phyloP scores from a whole-genome alignment of 2,888 invertebrate species.

The Lasioglossum leucozonium region DNA sequence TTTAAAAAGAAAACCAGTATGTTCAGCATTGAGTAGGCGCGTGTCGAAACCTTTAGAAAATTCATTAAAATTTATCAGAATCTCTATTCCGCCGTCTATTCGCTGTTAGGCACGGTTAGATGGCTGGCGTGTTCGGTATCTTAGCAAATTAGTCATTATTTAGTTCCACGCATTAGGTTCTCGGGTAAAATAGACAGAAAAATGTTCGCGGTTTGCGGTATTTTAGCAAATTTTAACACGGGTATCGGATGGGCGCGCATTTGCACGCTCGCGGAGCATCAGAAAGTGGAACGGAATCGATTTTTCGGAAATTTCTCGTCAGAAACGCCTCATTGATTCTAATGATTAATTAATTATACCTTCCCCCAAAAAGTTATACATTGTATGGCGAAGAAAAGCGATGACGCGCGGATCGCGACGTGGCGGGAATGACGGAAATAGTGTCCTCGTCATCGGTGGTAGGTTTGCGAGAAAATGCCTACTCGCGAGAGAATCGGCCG shows the following conservation, averaged over 20 bases:
- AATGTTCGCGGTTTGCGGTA: not conserved
- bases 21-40: not conserved
- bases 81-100: not conserved
- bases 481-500: slow-evolving; percentile 13
- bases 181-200: not conserved
- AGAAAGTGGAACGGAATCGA: slow-evolving; percentile 9
- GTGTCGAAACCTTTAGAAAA: not conserved
- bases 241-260: not conserved
- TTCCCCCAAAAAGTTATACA: too few species aligned
- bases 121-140: not conserved
- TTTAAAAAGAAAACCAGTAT: not conserved
- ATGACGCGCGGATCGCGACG: not conserved
- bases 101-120: not conserved
- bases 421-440: slow-evolving; percentile 44
- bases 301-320: not conserved
- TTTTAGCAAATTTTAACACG: not conserved
- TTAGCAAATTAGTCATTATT: not conserved
- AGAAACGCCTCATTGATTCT: not conserved
- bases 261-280: not conserved
- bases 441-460: slow-evolving; percentile 44
- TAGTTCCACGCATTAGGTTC: not conserved
- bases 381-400: not conserved
- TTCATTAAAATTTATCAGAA: not conserved
- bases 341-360: too few species aligned
- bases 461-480: slow-evolving; percentile 30